phyloP scores from a whole-genome alignment of 2,113 vertebrate genomes.

The Anolis sagrei region DNA sequence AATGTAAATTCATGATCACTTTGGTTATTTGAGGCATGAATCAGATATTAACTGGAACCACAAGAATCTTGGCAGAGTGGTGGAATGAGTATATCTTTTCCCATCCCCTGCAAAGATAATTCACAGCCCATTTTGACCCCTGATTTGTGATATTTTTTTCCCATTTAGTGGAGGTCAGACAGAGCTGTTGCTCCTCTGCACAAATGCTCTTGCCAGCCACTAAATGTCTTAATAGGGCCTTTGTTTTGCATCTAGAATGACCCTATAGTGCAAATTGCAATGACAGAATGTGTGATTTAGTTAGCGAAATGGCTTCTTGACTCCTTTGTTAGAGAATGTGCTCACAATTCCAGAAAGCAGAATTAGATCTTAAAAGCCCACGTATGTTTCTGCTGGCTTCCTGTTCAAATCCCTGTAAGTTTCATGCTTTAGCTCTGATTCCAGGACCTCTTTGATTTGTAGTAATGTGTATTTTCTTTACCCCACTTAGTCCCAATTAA shows the following conservation, averaged over 20 bases:
- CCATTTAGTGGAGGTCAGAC: neutral
- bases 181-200: neutral
- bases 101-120: neutral
- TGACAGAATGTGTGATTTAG: neutral
- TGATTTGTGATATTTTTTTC: neutral
- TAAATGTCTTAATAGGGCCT: neutral
- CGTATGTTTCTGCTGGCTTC: neutral
- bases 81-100: neutral
- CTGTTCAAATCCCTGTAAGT: constrained; percentile 17
- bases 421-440: neutral
- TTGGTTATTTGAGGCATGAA: neutral
- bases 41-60: neutral
- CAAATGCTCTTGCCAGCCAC: neutral
- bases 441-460: neutral
- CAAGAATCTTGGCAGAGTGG: neutral
- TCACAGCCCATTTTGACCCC: neutral
- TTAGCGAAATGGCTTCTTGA: constrained; percentile 18
- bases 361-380: neutral
- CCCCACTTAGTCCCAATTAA: neutral
- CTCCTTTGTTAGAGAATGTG: neutral
- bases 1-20: neutral
- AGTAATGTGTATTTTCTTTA: constrained; percentile 18
- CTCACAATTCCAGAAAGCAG: neutral
- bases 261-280: constrained; percentile 16
- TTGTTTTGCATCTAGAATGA: neutral